Conservation (phyloP, 1,140 invertebrate species). For the Kradibia gibbosae region DNA sequence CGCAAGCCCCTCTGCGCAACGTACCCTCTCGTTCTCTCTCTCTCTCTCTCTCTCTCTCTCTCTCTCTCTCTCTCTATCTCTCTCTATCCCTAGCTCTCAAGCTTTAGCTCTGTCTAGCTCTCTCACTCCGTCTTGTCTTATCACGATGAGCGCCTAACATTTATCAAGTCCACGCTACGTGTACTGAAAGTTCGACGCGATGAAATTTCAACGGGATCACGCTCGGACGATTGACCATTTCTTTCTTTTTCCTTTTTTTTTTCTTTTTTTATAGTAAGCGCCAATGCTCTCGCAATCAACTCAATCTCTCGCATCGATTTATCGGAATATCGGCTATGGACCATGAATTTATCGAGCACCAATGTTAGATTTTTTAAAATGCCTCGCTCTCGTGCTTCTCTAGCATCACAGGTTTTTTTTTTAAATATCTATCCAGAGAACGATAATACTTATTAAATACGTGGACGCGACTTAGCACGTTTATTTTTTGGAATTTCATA, state of each 20-base stretch:
- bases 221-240: constrained; percentile 11
- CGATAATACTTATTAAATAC: no score
- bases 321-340: neutral
- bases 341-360: neutral
- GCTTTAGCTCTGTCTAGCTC: neutral
- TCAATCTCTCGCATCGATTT: neutral
- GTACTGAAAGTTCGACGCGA: constrained; percentile 8
- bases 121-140: constrained; percentile 3
- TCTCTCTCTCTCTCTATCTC: constrained; percentile 30
- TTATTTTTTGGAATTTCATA: no score
- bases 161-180: constrained; percentile 12
- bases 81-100: neutral
- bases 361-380: neutral
- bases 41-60: neutral
- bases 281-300: neutral
- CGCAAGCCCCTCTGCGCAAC: neutral
- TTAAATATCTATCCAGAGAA: no score
- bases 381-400: neutral
- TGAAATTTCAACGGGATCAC: constrained; percentile 32
- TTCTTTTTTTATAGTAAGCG: neutral
- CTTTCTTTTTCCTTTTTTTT: no score
- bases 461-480: no score
- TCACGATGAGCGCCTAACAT: constrained; percentile 24
- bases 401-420: no score
- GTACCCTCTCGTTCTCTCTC: no score